These are phyloP conservation scores for Dendrocopos noguchii DNA, from an alignment of 2,113 vertebrate species.

Conservation along the genomic window DNA sequence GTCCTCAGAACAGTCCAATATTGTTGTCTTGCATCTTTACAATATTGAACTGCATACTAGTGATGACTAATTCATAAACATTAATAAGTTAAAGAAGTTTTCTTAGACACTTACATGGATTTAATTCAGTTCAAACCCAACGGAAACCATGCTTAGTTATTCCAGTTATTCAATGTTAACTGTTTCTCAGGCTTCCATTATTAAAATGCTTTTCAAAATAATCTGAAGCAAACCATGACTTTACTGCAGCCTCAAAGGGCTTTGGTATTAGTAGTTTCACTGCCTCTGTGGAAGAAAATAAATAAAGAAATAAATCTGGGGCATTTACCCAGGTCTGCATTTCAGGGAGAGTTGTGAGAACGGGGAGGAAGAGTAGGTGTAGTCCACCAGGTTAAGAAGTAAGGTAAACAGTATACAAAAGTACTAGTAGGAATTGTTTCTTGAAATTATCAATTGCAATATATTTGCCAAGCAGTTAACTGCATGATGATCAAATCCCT, in stretches of 20 bases:
- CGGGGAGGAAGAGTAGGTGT: background rate
- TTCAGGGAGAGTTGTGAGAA: background rate
- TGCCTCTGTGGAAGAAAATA: background rate
- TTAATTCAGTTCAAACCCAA: background rate
- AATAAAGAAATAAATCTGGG: background rate
- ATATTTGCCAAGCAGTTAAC: background rate
- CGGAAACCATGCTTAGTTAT: background rate
- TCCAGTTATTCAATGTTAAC: background rate
- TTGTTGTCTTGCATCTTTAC: background rate
- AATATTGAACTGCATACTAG: background rate
- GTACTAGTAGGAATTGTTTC: background rate
- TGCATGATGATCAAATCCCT: background rate
- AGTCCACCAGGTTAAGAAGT: background rate
- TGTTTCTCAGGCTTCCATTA: background rate
- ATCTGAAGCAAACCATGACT: background rate
- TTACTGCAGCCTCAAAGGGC: background rate
- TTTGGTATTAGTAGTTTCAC: background rate
- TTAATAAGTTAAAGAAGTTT: background rate
- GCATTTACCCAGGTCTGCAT: background rate
- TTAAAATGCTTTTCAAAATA: background rate
- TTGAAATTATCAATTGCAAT: background rate
- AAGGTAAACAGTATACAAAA: background rate
- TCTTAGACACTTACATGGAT: background rate
- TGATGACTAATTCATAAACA: background rate
- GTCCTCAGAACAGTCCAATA: background rate